Evolutionary conservation across 2,113 vertebrate species (phyloP).

Genomic region (Charina bottae): DNA sequence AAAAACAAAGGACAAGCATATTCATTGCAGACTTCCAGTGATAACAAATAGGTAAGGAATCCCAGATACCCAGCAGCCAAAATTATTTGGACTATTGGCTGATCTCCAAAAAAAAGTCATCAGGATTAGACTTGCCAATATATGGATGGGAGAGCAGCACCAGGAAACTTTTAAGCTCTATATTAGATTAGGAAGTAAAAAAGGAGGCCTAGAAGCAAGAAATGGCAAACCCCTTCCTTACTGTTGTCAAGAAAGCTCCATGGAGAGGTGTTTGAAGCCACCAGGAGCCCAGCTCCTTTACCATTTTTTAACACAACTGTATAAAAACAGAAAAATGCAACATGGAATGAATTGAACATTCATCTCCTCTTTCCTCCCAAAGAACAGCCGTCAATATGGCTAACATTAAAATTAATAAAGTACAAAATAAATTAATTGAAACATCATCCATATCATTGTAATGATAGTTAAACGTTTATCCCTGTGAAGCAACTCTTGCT

Average conservation of each 20-base stretch:
- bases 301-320: neutral
- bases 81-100: neutral
- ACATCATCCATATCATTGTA: neutral
- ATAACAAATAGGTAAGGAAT: neutral
- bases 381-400: neutral
- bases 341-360: neutral
- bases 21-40: neutral
- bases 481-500: neutral
- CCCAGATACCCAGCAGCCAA: neutral
- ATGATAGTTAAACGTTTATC: neutral
- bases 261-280: neutral
- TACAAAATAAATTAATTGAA: neutral
- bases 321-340: neutral
- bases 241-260: neutral
- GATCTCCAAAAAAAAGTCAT: neutral
- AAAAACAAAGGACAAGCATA: neutral
- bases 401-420: neutral
- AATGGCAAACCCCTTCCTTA: neutral
- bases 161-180: neutral
- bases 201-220: neutral
- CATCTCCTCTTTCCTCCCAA: neutral
- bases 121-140: neutral
- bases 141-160: neutral
- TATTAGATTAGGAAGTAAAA: neutral
- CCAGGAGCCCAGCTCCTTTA: neutral